Conservation (phyloP, 2,888 invertebrate genomes). For the Sesia apiformis region DNA sequence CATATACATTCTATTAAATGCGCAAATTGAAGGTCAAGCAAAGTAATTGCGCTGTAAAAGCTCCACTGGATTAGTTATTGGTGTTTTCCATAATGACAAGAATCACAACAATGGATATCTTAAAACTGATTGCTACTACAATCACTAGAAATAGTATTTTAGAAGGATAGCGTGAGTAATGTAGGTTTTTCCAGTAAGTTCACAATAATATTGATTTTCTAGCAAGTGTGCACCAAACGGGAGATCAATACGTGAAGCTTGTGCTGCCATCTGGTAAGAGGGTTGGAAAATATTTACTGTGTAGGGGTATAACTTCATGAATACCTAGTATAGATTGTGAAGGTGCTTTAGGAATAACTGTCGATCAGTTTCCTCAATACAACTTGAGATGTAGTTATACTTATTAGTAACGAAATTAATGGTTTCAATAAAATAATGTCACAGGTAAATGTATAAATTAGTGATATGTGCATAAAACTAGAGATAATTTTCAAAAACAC, state of each 20-base stretch:
- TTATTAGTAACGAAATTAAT: not conserved
- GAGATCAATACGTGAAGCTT: constrained; percentile 53
- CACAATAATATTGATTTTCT: constrained; percentile 57
- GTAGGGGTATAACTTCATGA: not conserved
- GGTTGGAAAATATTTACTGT: constrained; percentile 2
- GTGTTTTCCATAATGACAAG: not conserved
- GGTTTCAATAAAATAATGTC: no score
- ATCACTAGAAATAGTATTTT: constrained; percentile 17
- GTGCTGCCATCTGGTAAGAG: constrained; percentile 47
- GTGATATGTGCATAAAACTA: no score
- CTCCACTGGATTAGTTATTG: not conserved
- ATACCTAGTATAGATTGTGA: no score
- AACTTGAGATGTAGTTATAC: not conserved
- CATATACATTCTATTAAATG: not conserved
- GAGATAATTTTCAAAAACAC: no score
- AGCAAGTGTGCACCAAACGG: constrained; percentile 18
- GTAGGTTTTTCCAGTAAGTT: constrained; percentile 42
- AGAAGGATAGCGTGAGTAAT: constrained; percentile 23
- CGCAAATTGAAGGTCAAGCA: not conserved
- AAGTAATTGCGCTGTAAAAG: not conserved
- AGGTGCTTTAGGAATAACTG: not conserved
- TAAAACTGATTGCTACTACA: constrained; percentile 10
- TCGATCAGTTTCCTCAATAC: not conserved
- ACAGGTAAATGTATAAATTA: no score
- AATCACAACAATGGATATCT: not conserved